Evolutionary conservation across 2,113 vertebrate genomes (phyloP), one percentile per base, ranked within the genome.

Genomic region (Carassius auratus): DNA sequence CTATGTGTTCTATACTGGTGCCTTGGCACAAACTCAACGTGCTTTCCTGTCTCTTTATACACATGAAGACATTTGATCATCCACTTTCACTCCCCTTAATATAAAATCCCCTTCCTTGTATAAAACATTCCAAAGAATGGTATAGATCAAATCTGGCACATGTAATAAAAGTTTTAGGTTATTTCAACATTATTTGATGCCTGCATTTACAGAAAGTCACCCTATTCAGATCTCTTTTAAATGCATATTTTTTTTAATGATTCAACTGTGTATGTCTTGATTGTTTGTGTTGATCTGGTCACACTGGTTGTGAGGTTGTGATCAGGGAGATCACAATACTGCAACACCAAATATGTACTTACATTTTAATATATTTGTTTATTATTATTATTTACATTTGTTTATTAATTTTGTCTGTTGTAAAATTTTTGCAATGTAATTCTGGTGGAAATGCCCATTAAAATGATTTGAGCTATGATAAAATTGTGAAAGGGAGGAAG

Each of bases 1-100:
- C 91, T 93, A 94, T 93, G 93, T 52, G 87, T 93, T 93, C 94
- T 94, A 94, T 94, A 94, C 82, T 90, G 90, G 90, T 55, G 88
- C 86, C 81, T 89, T 89, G 88, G 88, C 93, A 93, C 93, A 91
- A 92, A 91, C 90, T 83, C 57, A 38, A 87, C 88, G 86, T 93
- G 92, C 92, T 89, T 88, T 90, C 85, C 86, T 89, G 90, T 79
- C 87, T 78, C 89, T 88, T 73, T 73, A 26, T 21, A 33, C 50
- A 33, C 42, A 78, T 55, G 21, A 64, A 45, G 8, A 84, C 69
- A 76, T 62, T 50, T 62, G 50, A 76, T 84, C 52, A 26, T 75
- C 75, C 52, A 45, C 48, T 75, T 59, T 61, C 12, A 5, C 21
- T 84, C n/a, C 42, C 4, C 42, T 19, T 23, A 0, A 59, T 19